Percentiles rank a stretch among this genome's conserved stretches.
phyloP scores from a whole-genome alignment of 2,113 vertebrate genomes.

The Meriones unguiculatus region DNA sequence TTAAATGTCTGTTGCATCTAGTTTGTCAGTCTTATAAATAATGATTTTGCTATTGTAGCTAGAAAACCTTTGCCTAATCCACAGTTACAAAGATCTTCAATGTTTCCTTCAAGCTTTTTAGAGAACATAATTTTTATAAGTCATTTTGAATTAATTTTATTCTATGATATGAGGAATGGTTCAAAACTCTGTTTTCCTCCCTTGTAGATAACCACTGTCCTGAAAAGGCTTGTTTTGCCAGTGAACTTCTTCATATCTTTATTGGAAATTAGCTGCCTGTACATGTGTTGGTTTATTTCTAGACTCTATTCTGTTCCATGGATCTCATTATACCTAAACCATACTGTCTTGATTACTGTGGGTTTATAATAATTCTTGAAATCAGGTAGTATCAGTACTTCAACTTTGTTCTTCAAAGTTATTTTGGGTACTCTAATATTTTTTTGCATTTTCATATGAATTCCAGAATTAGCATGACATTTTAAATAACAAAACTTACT shows the following conservation, averaged over 20 bases:
- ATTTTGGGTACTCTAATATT: constrained; percentile 55
- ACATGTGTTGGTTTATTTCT: constrained; percentile 56
- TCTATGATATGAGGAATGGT: background rate
- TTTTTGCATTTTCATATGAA: constrained; percentile 46
- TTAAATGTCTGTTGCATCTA: background rate
- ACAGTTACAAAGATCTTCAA: background rate
- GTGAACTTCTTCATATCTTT: constrained; percentile 43
- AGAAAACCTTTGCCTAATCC: constrained; percentile 29
- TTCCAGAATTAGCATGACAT: constrained; percentile 55
- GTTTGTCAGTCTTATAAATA: background rate
- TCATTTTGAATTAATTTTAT: constrained; percentile 34
- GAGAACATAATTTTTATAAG: background rate
- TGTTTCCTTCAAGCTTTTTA: constrained; percentile 55
- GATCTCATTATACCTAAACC: constrained; percentile 54
- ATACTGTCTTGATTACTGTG: constrained; percentile 64
- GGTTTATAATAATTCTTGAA: constrained; percentile 64
- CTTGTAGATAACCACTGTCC: constrained; percentile 10
- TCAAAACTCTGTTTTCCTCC: background rate
- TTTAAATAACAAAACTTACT: constrained; percentile 47
- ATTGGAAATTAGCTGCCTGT: constrained; percentile 61
- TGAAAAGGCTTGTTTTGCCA: constrained; percentile 11
- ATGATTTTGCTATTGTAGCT: background rate
- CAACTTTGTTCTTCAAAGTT: constrained; percentile 63
- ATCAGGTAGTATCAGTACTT: constrained; percentile 52
- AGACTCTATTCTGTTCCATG: constrained; percentile 23